Evolutionary conservation across 2,888 invertebrate genomes (phyloP).

Genomic region (Amphiduros pacificus): DNA sequence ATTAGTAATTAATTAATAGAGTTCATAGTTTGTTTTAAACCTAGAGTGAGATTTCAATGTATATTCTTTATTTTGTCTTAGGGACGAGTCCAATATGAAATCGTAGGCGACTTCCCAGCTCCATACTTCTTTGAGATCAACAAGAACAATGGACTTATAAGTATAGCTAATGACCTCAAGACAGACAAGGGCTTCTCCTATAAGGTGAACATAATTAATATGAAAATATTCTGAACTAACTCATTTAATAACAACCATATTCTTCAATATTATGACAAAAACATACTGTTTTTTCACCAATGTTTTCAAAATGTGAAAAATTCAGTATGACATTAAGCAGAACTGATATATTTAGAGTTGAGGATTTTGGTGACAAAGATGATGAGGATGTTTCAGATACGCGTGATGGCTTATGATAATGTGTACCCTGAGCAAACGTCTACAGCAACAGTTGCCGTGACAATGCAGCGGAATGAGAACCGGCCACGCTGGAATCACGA

Average conservation of each 20-base stretch:
- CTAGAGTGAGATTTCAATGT: not conserved
- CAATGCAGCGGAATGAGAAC: conserved; percentile 43
- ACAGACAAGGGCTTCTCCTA: conserved; percentile 26
- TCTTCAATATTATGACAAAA: no score
- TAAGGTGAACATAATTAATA: conserved; percentile 18
- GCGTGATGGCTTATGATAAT: conserved; percentile 36
- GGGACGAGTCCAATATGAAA: conserved; percentile 40
- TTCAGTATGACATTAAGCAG: not conserved
- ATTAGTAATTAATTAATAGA: no score
- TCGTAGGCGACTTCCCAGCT: conserved; percentile 51
- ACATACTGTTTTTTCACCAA: no score
- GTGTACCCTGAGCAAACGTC: conserved; percentile 39
- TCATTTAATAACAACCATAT: not conserved
- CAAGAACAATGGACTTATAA: conserved; percentile 35
- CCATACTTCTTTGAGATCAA: conserved; percentile 43
- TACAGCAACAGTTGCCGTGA: conserved; percentile 41
- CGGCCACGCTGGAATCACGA: conserved; percentile 34
- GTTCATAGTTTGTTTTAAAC: no score
- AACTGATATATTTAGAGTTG: conserved; percentile 3
- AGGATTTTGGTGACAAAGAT: no score
- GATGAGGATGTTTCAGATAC: conserved; percentile 40
- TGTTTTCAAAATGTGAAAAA: not conserved
- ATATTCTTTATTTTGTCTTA: conserved; percentile 13
- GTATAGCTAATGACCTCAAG: conserved; percentile 22
- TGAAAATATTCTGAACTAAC: not conserved